These are phyloP conservation scores for Mycalesis mineus DNA, from an alignment of 2,888 invertebrate species.

Conservation along the genomic window DNA sequence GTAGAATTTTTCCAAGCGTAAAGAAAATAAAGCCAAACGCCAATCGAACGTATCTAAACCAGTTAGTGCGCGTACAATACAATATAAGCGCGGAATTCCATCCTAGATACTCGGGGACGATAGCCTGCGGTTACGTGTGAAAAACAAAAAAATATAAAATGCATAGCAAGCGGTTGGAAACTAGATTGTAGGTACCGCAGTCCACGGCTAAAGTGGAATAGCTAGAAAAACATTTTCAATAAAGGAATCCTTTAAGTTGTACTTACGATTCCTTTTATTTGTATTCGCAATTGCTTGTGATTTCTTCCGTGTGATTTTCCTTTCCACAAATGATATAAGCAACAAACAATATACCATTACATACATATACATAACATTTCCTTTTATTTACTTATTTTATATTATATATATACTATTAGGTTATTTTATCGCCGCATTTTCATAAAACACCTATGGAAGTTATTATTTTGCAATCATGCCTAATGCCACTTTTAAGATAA, in stretches of 20 bases:
- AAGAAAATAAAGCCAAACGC: slow-evolving; percentile 22
- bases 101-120: slow-evolving; percentile 26
- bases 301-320: too few species aligned
- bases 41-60: slow-evolving; percentile 30
- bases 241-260: neutral
- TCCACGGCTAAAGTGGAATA: slow-evolving; percentile 11
- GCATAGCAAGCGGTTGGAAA: slow-evolving; percentile 21
- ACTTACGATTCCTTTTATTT: neutral
- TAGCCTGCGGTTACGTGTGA: slow-evolving; percentile 29
- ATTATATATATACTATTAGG: too few species aligned
- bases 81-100: slow-evolving; percentile 29
- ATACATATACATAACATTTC: too few species aligned
- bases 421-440: too few species aligned
- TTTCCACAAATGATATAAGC: too few species aligned
- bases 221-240: neutral
- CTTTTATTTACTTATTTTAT: too few species aligned
- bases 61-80: slow-evolving; percentile 28
- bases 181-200: slow-evolving; percentile 3
- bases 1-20: slow-evolving; percentile 6
- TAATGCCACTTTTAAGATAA: too few species aligned
- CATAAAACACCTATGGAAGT: too few species aligned
- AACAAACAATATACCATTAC: too few species aligned
- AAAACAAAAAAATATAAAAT: slow-evolving; percentile 17
- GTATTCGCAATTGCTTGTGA: neutral
- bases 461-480: too few species aligned